phyloP scores from a whole-genome alignment of 2,888 invertebrate genomes.

The Agrochola lychnidis region DNA sequence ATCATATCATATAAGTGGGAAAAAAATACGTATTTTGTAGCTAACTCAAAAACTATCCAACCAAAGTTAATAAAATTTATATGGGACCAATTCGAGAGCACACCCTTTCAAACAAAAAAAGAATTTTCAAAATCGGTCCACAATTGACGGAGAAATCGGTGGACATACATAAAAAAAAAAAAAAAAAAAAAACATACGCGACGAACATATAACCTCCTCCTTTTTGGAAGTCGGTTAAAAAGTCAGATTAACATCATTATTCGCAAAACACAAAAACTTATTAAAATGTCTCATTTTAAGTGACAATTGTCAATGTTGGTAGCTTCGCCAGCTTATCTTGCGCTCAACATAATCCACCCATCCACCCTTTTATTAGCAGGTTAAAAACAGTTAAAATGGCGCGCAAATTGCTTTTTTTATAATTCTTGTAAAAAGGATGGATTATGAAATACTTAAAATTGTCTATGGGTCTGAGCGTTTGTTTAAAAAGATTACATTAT shows the following conservation, averaged over 20 bases:
- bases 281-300: constrained; percentile 25
- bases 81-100: no score
- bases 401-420: constrained; percentile 44
- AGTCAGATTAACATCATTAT: constrained; percentile 24
- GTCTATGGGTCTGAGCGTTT: constrained; percentile 34
- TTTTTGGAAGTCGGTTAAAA: no score
- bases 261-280: constrained; percentile 17
- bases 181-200: no score
- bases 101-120: no score
- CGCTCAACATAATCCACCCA: constrained; percentile 40
- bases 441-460: constrained; percentile 55
- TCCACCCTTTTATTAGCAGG: constrained; percentile 47
- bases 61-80: no score
- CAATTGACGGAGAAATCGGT: no score
- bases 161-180: no score
- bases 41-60: no score
- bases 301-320: constrained; percentile 43
- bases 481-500: constrained; percentile 49
- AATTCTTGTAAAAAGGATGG: constrained; percentile 56
- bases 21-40: no score
- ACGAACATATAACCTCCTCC: no score
- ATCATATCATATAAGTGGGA: no score
- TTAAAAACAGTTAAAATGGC: constrained; percentile 51
- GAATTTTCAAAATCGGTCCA: no score
- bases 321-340: constrained; percentile 43